Percentiles rank a stretch among this genome's conserved stretches.
Evolutionary conservation across 2,113 vertebrate species (phyloP).

Genomic region (Crypturellus undulatus): DNA sequence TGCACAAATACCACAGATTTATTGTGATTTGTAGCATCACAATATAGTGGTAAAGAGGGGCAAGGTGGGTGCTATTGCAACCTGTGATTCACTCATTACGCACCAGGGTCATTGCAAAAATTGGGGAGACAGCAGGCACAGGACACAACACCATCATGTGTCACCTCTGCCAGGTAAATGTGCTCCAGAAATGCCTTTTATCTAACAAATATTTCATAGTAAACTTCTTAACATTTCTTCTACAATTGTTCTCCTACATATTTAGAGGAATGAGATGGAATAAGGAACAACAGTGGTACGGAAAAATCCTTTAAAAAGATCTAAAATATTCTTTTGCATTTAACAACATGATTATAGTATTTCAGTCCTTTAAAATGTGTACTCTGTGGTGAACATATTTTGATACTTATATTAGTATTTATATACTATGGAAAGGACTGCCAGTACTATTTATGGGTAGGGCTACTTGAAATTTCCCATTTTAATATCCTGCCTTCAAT

Average conservation of each 20-base stretch:
- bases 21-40: not conserved
- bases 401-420: not conserved
- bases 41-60: accelerated
- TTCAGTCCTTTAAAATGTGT: not conserved
- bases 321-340: not conserved
- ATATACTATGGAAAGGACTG: not conserved
- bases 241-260: not conserved
- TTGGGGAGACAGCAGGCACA: not conserved
- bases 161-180: not conserved
- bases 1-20: accelerated
- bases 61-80: accelerated
- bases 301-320: not conserved
- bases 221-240: not conserved
- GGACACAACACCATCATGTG: accelerated
- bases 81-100: accelerated
- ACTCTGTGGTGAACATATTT: not conserved
- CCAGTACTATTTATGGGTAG: not conserved
- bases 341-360: not conserved
- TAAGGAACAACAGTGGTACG: not conserved
- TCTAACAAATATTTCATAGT: not conserved
- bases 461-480: not conserved
- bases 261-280: not conserved
- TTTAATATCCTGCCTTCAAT: not conserved
- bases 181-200: not conserved
- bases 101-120: not conserved